Evolutionary conservation across 2,797 vertebrate genomes (phyloP).

Genomic region (Acrossocheilus wenchowensis): DNA sequence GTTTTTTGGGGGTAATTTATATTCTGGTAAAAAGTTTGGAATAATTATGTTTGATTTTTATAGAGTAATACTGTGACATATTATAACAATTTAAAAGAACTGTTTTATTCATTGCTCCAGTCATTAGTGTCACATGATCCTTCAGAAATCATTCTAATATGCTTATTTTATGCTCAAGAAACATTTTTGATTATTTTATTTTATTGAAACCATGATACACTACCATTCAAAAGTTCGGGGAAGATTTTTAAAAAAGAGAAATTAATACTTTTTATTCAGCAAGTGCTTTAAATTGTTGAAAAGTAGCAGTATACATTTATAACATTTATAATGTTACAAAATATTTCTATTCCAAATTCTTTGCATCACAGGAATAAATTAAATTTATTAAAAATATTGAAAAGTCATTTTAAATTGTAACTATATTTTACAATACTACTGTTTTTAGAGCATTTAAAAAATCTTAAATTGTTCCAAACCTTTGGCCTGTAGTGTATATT

Average conservation of each 20-base stretch:
- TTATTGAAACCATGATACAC: neutral
- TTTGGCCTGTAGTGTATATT: neutral
- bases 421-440: neutral
- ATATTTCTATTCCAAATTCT: too few species aligned
- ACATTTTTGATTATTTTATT: neutral
- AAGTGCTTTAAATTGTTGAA: neutral
- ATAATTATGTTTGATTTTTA: neutral
- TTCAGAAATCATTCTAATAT: neutral
- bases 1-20: too few species aligned
- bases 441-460: neutral
- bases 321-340: neutral
- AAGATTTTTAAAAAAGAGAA: neutral
- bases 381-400: neutral
- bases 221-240: neutral
- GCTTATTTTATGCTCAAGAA: neutral
- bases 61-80: too few species aligned
- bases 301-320: neutral
- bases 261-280: neutral
- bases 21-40: neutral
- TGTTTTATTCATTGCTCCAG: neutral
- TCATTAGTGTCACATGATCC: neutral
- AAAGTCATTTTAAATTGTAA: neutral
- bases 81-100: neutral
- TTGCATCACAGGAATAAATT: neutral
- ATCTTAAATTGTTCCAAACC: neutral